Percentiles rank a stretch among this genome's conserved stretches.
Evolutionary conservation across 2,888 invertebrate genomes (phyloP).

Genomic region (Melanostoma scalare): DNA sequence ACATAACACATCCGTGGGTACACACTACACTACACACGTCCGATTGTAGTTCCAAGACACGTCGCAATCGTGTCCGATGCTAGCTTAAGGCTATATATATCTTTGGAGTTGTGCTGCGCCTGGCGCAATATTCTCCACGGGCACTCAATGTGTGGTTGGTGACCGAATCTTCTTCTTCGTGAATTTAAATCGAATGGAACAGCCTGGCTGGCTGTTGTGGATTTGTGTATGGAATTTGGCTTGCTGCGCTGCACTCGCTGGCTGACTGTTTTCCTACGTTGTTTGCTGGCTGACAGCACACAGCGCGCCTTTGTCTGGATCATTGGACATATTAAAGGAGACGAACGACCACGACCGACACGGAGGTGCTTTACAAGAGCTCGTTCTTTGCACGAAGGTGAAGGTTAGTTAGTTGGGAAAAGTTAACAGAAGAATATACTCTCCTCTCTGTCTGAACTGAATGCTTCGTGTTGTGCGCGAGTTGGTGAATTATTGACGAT

Average conservation of each 20-base stretch:
- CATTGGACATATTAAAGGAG: constrained; percentile 49
- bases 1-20: constrained; percentile 15
- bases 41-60: constrained; percentile 68
- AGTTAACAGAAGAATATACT: constrained; percentile 31
- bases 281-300: constrained; percentile 41
- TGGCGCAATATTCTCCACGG: constrained; percentile 47
- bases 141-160: constrained; percentile 42
- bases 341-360: constrained; percentile 17
- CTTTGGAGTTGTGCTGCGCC: constrained; percentile 49
- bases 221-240: background rate
- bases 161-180: constrained; percentile 57
- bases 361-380: constrained; percentile 16
- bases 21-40: constrained; percentile 44
- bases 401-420: constrained; percentile 58
- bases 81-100: constrained; percentile 60
- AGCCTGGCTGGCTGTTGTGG: constrained; percentile 19
- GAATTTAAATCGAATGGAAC: constrained; percentile 54
- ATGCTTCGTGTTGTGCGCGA: constrained; percentile 29
- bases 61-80: constrained; percentile 62
- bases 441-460: constrained; percentile 17
- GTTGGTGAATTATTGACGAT: constrained; percentile 55
- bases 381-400: constrained; percentile 51
- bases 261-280: constrained; percentile 24
- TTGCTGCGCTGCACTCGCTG: constrained; percentile 8
- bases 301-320: constrained; percentile 52